Evolutionary conservation across 2,113 vertebrate genomes (phyloP).

Genomic region (Plecturocebus donacophilus): DNA sequence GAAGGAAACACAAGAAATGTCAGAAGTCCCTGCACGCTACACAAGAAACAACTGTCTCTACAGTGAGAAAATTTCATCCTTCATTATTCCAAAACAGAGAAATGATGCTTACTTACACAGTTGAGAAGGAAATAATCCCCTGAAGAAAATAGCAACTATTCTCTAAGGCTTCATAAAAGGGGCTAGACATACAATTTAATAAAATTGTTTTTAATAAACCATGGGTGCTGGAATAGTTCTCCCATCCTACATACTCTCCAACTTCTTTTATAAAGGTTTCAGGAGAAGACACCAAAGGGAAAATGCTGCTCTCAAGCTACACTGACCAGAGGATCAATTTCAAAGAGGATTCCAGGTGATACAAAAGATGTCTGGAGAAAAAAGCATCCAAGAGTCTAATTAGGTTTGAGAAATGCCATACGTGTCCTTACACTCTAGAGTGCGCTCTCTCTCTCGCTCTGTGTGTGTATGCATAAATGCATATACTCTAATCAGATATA

Average conservation of each 20-base stretch:
- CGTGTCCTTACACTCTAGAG: neutral
- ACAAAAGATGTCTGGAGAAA: neutral
- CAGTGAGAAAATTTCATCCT: neutral
- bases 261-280: neutral
- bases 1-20: neutral
- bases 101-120: neutral
- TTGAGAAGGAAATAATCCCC: neutral
- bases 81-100: neutral
- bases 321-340: neutral
- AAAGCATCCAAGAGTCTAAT: neutral
- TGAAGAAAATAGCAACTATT: neutral
- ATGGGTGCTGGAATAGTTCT: neutral
- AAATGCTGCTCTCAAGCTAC: neutral
- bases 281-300: neutral
- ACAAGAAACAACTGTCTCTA: neutral
- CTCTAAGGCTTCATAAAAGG: neutral
- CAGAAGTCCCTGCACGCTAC: neutral
- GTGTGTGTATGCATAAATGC: no score
- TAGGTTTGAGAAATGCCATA: neutral
- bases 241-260: neutral
- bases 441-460: neutral
- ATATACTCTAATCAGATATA: no score
- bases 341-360: neutral
- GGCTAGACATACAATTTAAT: neutral
- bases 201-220: neutral